A percentile compares a stretch with the other conserved stretches of the same genome.
Conservation (phyloP, 2,113 vertebrate genomes). For the Halichoeres trimaculatus region DNA sequence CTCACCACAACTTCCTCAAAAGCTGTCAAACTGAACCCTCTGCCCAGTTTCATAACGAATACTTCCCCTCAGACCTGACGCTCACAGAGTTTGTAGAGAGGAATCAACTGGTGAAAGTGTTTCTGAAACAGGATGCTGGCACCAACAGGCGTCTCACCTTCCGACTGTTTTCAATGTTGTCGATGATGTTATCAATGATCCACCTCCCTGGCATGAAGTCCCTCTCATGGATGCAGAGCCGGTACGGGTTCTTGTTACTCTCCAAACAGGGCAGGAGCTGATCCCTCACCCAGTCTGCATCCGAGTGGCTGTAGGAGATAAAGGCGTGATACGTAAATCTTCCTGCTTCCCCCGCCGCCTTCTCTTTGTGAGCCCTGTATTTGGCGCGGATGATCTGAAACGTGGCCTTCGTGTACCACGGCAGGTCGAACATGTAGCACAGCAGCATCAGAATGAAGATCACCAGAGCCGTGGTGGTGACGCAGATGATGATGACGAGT, state of each 20-base stretch:
- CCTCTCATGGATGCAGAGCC: slow-evolving; percentile 88
- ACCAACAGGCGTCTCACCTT: slow-evolving; percentile 72
- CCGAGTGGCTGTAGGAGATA: slow-evolving; percentile 87
- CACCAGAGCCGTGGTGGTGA: slow-evolving; percentile 74
- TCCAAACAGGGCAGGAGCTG: slow-evolving; percentile 85
- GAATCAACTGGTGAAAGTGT: background rate
- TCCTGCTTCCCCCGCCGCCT: background rate
- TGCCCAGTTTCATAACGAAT: background rate
- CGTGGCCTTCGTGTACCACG: slow-evolving; percentile 86
- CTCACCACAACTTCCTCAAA: background rate
- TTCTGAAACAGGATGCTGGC: too few species aligned
- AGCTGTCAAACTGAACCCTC: background rate
- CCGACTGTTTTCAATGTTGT: slow-evolving; percentile 87
- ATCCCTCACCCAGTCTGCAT: slow-evolving; percentile 86
- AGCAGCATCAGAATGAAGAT: slow-evolving; percentile 73
- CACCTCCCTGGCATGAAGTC: slow-evolving; percentile 89
- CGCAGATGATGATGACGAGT: slow-evolving; percentile 82
- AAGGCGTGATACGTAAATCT: slow-evolving; percentile 86
- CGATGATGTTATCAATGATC: slow-evolving; percentile 92
- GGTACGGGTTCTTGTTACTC: slow-evolving; percentile 79
- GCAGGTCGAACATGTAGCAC: slow-evolving; percentile 85
- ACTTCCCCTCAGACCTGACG: background rate
- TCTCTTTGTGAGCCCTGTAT: slow-evolving; percentile 79
- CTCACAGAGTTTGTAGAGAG: too few species aligned
- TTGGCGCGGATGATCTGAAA: slow-evolving; percentile 83